Evolutionary conservation across 2,888 invertebrate species (phyloP).

Genomic region (Mantis religiosa): DNA sequence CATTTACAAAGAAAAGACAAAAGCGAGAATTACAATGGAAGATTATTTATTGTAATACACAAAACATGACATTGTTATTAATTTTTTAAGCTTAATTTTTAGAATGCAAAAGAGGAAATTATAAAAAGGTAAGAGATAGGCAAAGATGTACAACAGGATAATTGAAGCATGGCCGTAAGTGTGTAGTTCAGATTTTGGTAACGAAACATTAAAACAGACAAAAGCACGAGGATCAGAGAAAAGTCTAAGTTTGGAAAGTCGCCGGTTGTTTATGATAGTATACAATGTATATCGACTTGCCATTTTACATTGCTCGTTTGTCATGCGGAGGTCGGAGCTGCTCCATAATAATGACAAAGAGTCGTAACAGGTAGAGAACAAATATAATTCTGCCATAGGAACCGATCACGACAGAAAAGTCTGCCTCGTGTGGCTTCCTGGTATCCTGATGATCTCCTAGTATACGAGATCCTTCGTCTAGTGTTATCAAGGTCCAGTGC

Average conservation of each 20-base stretch:
- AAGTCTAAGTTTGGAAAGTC: neutral
- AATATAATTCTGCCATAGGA: neutral
- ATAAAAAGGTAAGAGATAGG: no score
- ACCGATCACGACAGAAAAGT: neutral
- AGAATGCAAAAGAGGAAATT: no score
- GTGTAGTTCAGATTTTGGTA: neutral
- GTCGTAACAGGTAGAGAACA: neutral
- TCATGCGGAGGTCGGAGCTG: neutral
- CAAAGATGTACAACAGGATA: no score
- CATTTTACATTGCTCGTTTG: neutral
- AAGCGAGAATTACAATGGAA: no score
- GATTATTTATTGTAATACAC: no score
- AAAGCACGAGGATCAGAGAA: neutral
- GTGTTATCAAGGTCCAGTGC: no score
- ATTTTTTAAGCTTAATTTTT: no score
- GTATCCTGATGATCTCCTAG: neutral
- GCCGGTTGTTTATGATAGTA: neutral
- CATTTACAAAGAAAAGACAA: no score
- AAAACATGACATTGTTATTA: no score
- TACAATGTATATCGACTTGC: neutral
- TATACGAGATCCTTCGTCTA: no score
- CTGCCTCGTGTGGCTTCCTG: neutral
- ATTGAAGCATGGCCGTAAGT: neutral
- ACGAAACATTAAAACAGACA: neutral
- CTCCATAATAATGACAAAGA: neutral